A percentile compares a stretch with the other conserved stretches of the same genome.
Evolutionary conservation across 2,797 vertebrate species (phyloP).

Genomic region (Hybognathus amarus): DNA sequence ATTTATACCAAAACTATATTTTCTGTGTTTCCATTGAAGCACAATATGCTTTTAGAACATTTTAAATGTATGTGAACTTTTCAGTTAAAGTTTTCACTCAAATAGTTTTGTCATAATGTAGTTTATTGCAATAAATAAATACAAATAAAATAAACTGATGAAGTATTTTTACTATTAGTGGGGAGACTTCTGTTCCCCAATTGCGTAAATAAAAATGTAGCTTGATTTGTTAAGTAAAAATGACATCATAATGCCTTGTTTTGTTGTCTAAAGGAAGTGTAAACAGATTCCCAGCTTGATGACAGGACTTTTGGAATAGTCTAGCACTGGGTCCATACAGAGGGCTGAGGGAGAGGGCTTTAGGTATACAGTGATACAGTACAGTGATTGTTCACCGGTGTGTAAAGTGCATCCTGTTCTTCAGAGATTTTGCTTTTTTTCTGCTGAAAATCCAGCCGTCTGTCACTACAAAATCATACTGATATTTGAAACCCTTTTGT

Average conservation of each 20-base stretch:
- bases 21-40: not conserved
- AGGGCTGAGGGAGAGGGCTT: not conserved
- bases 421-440: not conserved
- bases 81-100: not conserved
- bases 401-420: constrained; percentile 29
- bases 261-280: constrained; percentile 5
- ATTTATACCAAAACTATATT: not conserved
- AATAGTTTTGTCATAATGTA: not conserved
- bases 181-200: not conserved
- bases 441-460: not conserved
- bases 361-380: constrained; percentile 20
- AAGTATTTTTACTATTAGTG: not conserved
- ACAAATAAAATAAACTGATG: not conserved
- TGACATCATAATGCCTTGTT: not conserved
- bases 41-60: not conserved
- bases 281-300: constrained; percentile 19
- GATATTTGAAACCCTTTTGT: constrained; percentile 19
- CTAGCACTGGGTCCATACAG: not conserved
- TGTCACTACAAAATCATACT: constrained; percentile 3
- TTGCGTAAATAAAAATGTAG: not conserved
- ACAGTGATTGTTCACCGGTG: constrained; percentile 38
- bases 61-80: not conserved
- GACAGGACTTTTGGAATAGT: constrained; percentile 2
- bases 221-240: not conserved
- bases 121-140: not conserved